phyloP scores from a whole-genome alignment of 2,888 invertebrate species.

The Liodrosophila aerea region DNA sequence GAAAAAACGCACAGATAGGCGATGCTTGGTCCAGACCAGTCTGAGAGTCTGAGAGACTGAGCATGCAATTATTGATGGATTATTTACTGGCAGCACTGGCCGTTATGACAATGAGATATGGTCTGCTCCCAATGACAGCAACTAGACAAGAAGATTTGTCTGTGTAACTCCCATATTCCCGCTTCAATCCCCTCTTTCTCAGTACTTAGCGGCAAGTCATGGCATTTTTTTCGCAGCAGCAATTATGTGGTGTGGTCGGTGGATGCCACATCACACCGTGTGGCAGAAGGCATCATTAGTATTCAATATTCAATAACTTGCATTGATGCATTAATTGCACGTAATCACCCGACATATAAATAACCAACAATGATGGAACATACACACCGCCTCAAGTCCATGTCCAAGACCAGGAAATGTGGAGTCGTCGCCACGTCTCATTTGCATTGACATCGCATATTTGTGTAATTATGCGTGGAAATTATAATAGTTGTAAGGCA shows the following conservation, averaged over 20 bases:
- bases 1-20: conserved; percentile 54
- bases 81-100: conserved; percentile 77
- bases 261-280: conserved; percentile 36
- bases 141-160: conserved; percentile 48
- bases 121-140: conserved; percentile 64
- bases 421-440: conserved; percentile 52
- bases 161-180: background rate
- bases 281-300: conserved; percentile 65
- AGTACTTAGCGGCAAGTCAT: too few species aligned
- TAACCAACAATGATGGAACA: conserved; percentile 50
- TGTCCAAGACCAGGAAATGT: conserved; percentile 42
- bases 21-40: too few species aligned
- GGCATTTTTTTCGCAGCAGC: conserved; percentile 52
- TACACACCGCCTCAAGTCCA: conserved; percentile 6
- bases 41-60: conserved; percentile 11
- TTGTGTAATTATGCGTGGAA: conserved; percentile 75
- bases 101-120: conserved; percentile 76
- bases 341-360: conserved; percentile 70
- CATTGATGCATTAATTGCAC: conserved; percentile 77
- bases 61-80: conserved; percentile 78
- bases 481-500: conserved; percentile 36
- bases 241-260: conserved; percentile 52
- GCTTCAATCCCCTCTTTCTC: background rate
- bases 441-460: conserved; percentile 66
- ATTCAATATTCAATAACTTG: conserved; percentile 76